These are phyloP conservation scores for Eupithecia insigniata DNA, from an alignment of 2,888 invertebrate genomes.

Conservation along the genomic window DNA sequence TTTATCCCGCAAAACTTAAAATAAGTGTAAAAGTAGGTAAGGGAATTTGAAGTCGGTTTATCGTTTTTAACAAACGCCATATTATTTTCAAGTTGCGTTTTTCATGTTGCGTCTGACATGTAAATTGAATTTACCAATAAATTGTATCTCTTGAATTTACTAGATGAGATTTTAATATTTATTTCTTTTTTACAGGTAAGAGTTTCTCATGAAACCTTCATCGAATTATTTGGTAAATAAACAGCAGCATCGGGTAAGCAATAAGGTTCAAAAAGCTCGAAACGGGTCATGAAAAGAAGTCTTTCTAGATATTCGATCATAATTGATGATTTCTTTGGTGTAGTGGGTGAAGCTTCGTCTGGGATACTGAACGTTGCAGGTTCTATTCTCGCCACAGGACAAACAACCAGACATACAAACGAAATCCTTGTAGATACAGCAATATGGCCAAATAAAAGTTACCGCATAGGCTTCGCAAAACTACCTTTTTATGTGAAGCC, in stretches of 20 bases:
- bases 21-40: no score
- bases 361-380: neutral
- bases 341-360: neutral
- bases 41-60: no score
- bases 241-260: neutral
- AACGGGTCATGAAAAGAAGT: no score
- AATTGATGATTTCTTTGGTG: no score
- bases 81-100: no score
- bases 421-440: neutral
- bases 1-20: no score
- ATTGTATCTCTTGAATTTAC: no score
- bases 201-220: neutral
- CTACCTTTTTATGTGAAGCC: neutral
- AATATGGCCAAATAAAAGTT: neutral
- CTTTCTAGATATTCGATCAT: no score
- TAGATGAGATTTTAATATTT: neutral
- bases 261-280: neutral
- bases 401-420: neutral
- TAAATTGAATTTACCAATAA: no score
- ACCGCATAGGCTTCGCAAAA: neutral
- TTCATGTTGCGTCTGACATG: neutral
- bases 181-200: slow-evolving; percentile 6
- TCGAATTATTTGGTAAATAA: neutral
- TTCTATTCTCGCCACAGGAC: neutral
- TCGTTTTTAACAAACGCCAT: no score